Base-by-base conservation (phyloP, 2,113 vertebrate species). In the Dissostichus mawsoni region DNA sequence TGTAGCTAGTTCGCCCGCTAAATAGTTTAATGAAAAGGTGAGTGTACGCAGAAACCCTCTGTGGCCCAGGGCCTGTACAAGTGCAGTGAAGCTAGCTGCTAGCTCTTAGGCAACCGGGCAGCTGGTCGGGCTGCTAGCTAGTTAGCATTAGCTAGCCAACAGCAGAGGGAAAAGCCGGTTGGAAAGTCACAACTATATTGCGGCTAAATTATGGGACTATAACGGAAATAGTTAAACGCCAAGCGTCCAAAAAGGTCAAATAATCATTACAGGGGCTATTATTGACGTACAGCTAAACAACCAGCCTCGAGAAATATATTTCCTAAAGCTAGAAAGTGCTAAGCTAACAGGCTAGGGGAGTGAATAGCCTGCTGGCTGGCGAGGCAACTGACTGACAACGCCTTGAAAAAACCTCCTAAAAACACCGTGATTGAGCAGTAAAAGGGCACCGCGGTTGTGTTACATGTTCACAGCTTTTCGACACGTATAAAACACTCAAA, bases 371-470 rank as follows among this genome's bases (percentile, higher is more conserved):
- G 90, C 65, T 91, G 78, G 71, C 84, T 93, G 81, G 89, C 91
- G 90, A 93, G 91, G 88, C 84, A 87, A 85, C 80, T 85, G 88
- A 62, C 89, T 91, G 93, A 91, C 93, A 94, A 94, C 93, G 93
- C 93, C 93, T 93, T 92, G 87, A 91, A 90, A 91, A 92, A 90
- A 88, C 85, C 78, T 36, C 84, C 74, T 16, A 68, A 18, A 83
- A 87, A 85, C 81, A 51, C 55, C 18, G 68, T 64, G 74, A 61
- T 71, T 51, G 63, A 61, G 45, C 53, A 2, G 69, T 14, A 29
- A 50, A 59, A 53, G 4, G 67, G 44, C n/a, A 6, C 69, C 50
- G 8, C 76, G 44, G 63, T 8, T 17, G 51, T 67, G 74, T 57
- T 68, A 45, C 69, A n/a, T 47, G 7, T 71, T 36, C 61, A 29